Base-by-base conservation (phyloP, 2,888 invertebrate species). In the Drosophila nr. perissopoda region DNA sequence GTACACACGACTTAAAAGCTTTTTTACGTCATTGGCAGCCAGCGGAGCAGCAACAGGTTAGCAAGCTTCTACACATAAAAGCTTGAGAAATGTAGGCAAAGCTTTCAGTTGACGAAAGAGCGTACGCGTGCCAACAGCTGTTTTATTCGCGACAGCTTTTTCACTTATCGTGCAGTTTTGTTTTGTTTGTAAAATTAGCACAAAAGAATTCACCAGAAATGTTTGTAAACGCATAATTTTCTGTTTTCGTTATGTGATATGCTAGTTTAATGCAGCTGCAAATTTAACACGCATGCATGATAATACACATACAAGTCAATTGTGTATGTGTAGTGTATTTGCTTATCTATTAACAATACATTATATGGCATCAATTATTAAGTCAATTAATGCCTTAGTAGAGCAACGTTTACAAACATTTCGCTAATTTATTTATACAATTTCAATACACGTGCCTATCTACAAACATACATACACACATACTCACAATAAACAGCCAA, bases 61-160 rank as follows among this genome's bases (percentile, higher is more conserved):
- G 42, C 21, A n/a, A 71, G 71, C 77, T 61, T 68, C 49, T 10
- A 51, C 46, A 53, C 40, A 61, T 64, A 57, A 79, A 76, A 79
- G 52, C 63, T 61, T 42, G 38, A 16, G 16, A 25, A 46, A 46
- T 25, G 25, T 46, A 4, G 4, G 25, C 25, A n/a, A 73, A 79
- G 64, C 80, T 73, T 79, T 76, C 52, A 79, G 79, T 79, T 76
- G 58, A 58, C 66, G 73, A 73, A 66, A 42, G 52, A 38, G 38
- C 52, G 58, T 60, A 33, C 67, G 74, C 51, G 68, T 56, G 68
- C 10, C 34, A 68, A 64, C 79, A 80, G 74, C 81, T 76, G 79
- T 57, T 57, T 16, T 68, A 34, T 10, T 36, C n/a, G 46, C 27
- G 13, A 51, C 68, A 80, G 67, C 66, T 74, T 80, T 74, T 42